phyloP scores from a whole-genome alignment of 1,140 invertebrate genomes.

The Polyergus mexicanus region DNA sequence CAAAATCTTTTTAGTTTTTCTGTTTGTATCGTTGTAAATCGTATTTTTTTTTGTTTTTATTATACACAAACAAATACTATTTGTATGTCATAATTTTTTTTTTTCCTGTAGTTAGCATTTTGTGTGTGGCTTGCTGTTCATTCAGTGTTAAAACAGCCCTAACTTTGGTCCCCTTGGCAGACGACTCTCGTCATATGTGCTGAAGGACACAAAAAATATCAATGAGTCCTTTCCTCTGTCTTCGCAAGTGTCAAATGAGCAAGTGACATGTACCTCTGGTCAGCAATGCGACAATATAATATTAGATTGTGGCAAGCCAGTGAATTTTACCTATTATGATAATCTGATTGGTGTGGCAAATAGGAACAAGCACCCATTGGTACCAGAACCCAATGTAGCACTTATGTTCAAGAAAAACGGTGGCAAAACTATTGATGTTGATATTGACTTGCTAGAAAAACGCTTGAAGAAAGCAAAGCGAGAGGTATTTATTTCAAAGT shows the following conservation, averaged over 20 bases:
- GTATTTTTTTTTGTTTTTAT: constrained; percentile 9
- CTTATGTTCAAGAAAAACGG: constrained; percentile 93
- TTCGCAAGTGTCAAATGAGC: constrained; percentile 76
- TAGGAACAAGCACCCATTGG: constrained; percentile 89
- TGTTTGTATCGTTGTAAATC: constrained; percentile 24
- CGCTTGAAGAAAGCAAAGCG: constrained; percentile 93
- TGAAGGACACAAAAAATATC: constrained; percentile 81
- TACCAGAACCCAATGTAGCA: constrained; percentile 91
- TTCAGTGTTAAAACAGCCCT: constrained; percentile 84
- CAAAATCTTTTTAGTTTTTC: background rate
- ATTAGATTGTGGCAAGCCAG: constrained; percentile 94
- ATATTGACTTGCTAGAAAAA: constrained; percentile 92
- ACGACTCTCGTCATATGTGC: constrained; percentile 82
- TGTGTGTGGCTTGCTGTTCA: constrained; percentile 85
- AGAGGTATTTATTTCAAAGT: constrained; percentile 87
- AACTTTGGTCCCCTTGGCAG: constrained; percentile 84
- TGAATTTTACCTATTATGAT: constrained; percentile 96
- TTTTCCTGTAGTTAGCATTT: constrained; percentile 86
- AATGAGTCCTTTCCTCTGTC: constrained; percentile 77
- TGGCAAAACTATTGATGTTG: constrained; percentile 90
- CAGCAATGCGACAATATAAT: constrained; percentile 89
- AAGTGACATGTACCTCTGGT: constrained; percentile 76
- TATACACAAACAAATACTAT: constrained; percentile 54
- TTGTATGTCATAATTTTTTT: constrained; percentile 80
- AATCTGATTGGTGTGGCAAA: constrained; percentile 94